Base-by-base conservation (phyloP, 1,140 invertebrate genomes). In the Panulirus ornatus region DNA sequence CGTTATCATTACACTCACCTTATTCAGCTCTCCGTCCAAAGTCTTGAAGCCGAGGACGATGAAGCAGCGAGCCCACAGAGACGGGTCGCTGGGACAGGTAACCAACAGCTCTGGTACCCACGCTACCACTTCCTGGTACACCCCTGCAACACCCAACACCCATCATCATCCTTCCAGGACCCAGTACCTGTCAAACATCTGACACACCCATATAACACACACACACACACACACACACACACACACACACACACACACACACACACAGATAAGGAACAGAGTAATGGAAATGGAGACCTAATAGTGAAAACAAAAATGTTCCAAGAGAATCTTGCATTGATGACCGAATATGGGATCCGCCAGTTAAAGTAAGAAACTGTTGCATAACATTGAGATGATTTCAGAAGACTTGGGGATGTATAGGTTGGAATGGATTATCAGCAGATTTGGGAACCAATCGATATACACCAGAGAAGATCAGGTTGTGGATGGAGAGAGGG, bases 11-110 rank as follows among this genome's bases (percentile, higher is more conserved):
- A 36, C 44, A 40, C 79, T 58, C 14, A 83, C 87, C 87, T 38
- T 19, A 27, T 83, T 75, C 0, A 89, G 79, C 8, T 89, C 87
- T 27, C 87, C 87, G 34, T 89, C 87, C 9, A 89, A 47, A 0
- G 87, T 89, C 78, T 73, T 89, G 87, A 89, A 89, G 19, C 78
- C 87, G 8, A 89, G 40, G n/a, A 83, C 22, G 66, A 89, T 89
- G 87, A 54, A 89, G 34, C 87, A 89, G 0, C 87, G 63, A 1
- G 87, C 87, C 87, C 78, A 89, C 79, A 75, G 78, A 1, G 87
- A 89, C 9, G 79, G 87, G 47, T 89, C 87, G 36, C 78, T 83
- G 2, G 87, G 87, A 63, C 78, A 89, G 30, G 87, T 89, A 27
- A 89, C 87, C 22, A 89, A 70, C 16, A 89, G 63, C 70, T 89